Conservation (phyloP, 2,113 vertebrate genomes). For the Petromus typicus region DNA sequence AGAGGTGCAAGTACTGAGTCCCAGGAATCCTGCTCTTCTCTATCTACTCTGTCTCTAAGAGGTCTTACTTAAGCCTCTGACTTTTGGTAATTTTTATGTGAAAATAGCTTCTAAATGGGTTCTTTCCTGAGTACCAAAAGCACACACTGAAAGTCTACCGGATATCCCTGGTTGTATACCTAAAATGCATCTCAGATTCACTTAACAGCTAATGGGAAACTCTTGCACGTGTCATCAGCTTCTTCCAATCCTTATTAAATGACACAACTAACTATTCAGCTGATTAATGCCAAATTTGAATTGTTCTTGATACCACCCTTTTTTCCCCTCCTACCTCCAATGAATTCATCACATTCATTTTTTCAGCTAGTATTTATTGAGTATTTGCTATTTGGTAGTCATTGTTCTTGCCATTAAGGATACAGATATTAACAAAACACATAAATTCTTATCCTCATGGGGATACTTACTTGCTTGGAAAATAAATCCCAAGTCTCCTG, state of each 20-base stretch:
- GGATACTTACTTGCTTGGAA: background rate
- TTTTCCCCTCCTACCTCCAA: background rate
- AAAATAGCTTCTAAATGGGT: background rate
- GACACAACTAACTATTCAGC: background rate
- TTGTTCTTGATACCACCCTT: background rate
- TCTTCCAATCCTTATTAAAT: background rate
- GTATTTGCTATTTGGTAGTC: background rate
- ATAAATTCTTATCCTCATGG: background rate
- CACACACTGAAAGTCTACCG: background rate
- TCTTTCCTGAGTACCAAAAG: background rate
- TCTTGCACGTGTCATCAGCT: background rate
- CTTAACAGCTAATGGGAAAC: background rate
- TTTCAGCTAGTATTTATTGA: background rate
- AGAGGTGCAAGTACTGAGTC: background rate
- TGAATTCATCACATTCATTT: background rate
- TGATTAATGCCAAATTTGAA: background rate
- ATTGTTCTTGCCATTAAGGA: background rate
- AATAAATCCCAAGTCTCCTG: background rate
- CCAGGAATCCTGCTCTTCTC: background rate
- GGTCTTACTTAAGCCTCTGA: background rate
- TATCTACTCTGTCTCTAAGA: background rate
- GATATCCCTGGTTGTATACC: background rate
- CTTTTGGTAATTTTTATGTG: slow-evolving; percentile 12
- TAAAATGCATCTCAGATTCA: background rate
- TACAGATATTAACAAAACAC: background rate